These are phyloP conservation scores for Lagria hirta DNA, from an alignment of 2,888 invertebrate species.

Conservation along the genomic window DNA sequence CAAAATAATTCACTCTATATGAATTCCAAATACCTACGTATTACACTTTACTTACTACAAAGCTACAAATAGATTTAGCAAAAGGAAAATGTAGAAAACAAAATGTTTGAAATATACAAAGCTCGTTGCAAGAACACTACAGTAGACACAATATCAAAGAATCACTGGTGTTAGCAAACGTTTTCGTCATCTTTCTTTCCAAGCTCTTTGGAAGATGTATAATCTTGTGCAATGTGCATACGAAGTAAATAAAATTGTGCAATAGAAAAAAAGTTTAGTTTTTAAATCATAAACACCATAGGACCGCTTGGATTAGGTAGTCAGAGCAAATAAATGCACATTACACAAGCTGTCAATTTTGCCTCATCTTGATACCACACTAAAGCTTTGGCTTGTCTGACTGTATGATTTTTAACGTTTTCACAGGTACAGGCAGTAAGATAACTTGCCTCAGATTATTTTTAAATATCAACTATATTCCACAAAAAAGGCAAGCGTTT, in stretches of 20 bases:
- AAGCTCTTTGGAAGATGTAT: slow-evolving; percentile 22
- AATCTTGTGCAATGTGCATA: slow-evolving; percentile 40
- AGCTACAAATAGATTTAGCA: slow-evolving; percentile 46
- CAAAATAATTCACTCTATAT: slow-evolving; percentile 34
- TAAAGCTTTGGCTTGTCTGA: slow-evolving; percentile 30
- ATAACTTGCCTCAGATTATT: slow-evolving; percentile 15
- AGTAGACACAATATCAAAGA: slow-evolving; percentile 27
- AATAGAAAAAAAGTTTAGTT: slow-evolving; percentile 4
- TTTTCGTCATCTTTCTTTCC: slow-evolving; percentile 29
- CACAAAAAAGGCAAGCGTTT: slow-evolving; percentile 42
- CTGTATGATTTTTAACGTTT: slow-evolving; percentile 16
- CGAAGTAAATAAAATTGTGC: slow-evolving; percentile 10
- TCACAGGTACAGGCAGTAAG: slow-evolving; percentile 31
- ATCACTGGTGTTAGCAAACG: slow-evolving; percentile 31
- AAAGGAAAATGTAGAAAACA: slow-evolving; percentile 40
- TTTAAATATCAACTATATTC: too few species aligned
- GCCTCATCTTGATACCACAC: slow-evolving; percentile 33
- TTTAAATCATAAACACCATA: slow-evolving; percentile 6
- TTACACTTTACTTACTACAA: slow-evolving; percentile 50
- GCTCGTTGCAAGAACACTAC: slow-evolving; percentile 43
- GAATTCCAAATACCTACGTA: slow-evolving; percentile 37
- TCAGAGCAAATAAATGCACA: slow-evolving; percentile 44
- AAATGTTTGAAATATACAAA: slow-evolving; percentile 42
- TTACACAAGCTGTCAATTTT: slow-evolving; percentile 45
- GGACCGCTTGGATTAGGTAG: slow-evolving; percentile 10